Conservation (phyloP, 2,888 invertebrate species). For the Nemotelus nigrinus region DNA sequence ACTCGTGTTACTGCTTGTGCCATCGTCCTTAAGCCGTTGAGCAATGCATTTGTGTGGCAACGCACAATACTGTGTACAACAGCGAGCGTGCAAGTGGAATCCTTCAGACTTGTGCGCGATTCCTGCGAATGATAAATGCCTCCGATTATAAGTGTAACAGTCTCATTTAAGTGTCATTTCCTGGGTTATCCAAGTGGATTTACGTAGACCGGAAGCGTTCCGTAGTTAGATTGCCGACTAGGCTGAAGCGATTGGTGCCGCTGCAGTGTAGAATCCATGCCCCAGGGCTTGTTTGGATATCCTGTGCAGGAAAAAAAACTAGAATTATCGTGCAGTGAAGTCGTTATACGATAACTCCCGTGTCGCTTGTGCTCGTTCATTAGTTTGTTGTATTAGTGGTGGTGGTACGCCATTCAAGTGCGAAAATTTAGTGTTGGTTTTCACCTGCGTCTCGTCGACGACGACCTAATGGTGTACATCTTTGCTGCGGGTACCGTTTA, state of each 20-base stretch:
- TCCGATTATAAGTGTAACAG: conserved; percentile 1
- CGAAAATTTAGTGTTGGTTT: conserved; percentile 34
- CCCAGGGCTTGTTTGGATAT: neutral
- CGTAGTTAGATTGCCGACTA: neutral
- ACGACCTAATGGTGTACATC: neutral
- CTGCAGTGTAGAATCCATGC: neutral
- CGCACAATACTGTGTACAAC: neutral
- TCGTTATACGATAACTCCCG: conserved; percentile 4
- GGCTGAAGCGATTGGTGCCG: neutral
- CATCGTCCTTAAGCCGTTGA: neutral
- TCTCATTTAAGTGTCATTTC: neutral
- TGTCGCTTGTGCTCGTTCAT: conserved; percentile 14
- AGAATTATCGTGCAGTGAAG: conserved; percentile 30
- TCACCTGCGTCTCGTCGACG: conserved; percentile 15
- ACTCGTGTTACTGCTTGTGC: conserved; percentile 5
- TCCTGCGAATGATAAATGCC: conserved; percentile 1
- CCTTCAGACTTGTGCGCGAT: neutral
- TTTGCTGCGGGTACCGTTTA: conserved; percentile 26
- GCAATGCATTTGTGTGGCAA: conserved; percentile 5
- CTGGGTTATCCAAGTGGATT: conserved; percentile 7
- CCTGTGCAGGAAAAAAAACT: conserved; percentile 5
- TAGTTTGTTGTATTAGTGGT: conserved; percentile 5
- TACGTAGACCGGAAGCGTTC: neutral
- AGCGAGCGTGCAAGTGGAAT: conserved; percentile 2
- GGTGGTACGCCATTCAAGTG: conserved; percentile 1